Percentiles rank a stretch among this genome's conserved stretches.
These are phyloP conservation scores for Agrenia bidenticulata DNA, from an alignment of 2,888 invertebrate species.

Conservation along the genomic window DNA sequence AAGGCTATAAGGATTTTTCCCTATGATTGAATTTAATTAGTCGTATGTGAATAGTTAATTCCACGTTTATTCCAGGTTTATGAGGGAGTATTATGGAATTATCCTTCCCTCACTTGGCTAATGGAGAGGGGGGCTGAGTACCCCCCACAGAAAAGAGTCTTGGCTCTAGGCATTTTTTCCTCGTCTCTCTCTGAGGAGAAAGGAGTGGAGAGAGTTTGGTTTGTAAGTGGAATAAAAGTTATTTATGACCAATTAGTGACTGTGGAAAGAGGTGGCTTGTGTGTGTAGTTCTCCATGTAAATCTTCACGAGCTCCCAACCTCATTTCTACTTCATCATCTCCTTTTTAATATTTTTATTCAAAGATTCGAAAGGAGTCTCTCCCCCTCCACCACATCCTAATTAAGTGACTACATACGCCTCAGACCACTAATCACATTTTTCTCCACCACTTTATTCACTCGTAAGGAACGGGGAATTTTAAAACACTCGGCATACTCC, in stretches of 20 bases:
- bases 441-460: no score
- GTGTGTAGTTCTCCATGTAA: no score
- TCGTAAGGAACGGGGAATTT: no score
- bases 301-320: neutral
- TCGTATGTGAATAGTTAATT: neutral
- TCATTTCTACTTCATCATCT: no score
- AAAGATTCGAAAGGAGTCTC: no score
- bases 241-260: conserved; percentile 28
- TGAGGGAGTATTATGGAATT: neutral
- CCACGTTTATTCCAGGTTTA: neutral
- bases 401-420: no score
- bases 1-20: no score
- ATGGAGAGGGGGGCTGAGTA: neutral
- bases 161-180: neutral
- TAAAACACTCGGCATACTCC: no score
- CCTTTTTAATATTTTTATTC: no score
- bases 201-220: neutral
- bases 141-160: neutral
- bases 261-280: conserved; percentile 17
- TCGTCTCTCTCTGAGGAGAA: neutral
- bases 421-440: no score
- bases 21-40: conserved; percentile 2
- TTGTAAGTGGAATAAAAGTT: conserved; percentile 24
- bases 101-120: neutral
- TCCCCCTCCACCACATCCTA: no score